Conservation (phyloP, 1,140 invertebrate genomes). For the Limonius californicus region DNA sequence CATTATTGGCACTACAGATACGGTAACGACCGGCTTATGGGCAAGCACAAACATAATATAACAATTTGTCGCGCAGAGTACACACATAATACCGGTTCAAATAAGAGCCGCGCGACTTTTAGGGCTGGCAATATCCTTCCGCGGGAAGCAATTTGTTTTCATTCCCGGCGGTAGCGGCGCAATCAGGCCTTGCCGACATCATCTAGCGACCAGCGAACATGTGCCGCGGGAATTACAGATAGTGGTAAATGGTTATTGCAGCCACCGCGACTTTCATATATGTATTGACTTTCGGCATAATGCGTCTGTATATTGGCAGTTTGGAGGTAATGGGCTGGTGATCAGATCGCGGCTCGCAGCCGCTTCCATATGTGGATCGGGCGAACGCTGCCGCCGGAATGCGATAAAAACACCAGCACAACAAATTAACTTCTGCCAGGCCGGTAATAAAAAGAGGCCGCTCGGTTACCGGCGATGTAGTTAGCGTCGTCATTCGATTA, state of each 20-base stretch:
- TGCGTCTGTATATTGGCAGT: conserved; percentile 35
- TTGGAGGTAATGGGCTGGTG: conserved; percentile 27
- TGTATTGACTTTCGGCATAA: conserved; percentile 43
- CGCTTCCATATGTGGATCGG: conserved; percentile 17
- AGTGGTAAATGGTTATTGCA: conserved; percentile 45
- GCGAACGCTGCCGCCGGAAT: conserved; percentile 5
- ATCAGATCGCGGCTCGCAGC: conserved; percentile 25
- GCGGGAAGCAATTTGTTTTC: conserved; percentile 43
- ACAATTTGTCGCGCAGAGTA: conserved; percentile 36
- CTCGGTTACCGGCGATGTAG: conserved; percentile 20
- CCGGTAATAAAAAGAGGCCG: conserved; percentile 29
- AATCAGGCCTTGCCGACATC: conserved; percentile 41
- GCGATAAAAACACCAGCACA: conserved; percentile 34
- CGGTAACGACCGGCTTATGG: conserved; percentile 19
- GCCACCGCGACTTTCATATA: conserved; percentile 33
- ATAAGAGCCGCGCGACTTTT: conserved; percentile 38
- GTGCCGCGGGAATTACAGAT: conserved; percentile 42
- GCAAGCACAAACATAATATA: conserved; percentile 39
- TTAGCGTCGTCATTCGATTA: conserved; percentile 35
- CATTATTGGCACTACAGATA: conserved; percentile 19
- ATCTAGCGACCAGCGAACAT: conserved; percentile 35
- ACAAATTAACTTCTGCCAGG: conserved; percentile 34
- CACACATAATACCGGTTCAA: conserved; percentile 34
- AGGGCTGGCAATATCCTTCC: conserved; percentile 39
- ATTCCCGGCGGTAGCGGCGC: conserved; percentile 35